Percentiles rank a stretch among this genome's conserved stretches.
Conservation (phyloP, 2,113 vertebrate genomes). For the Ptyas mucosa region DNA sequence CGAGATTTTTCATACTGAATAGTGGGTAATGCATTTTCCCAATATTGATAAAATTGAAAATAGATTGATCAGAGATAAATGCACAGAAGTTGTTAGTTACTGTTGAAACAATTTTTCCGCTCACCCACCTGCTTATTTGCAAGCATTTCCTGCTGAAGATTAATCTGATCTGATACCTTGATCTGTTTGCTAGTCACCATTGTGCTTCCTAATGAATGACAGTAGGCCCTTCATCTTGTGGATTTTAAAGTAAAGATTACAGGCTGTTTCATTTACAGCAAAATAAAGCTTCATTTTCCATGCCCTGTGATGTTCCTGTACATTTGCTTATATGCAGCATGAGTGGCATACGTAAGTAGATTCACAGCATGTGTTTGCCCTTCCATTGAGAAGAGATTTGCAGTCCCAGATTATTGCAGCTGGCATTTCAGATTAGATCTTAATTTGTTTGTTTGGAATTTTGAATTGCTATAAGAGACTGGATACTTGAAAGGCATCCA, state of each 20-base stretch:
- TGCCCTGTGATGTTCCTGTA: slow-evolving; percentile 43
- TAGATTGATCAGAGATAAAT: neutral
- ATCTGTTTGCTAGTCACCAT: neutral
- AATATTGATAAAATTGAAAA: neutral
- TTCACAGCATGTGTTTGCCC: slow-evolving; percentile 4
- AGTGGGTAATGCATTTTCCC: neutral
- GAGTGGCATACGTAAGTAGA: slow-evolving; percentile 42
- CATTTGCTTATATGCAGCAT: slow-evolving; percentile 35
- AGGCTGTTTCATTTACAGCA: slow-evolving; percentile 13
- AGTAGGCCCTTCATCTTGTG: neutral
- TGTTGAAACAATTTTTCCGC: neutral
- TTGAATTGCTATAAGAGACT: slow-evolving; percentile 46
- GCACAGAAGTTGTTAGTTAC: neutral
- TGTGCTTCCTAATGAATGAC: slow-evolving; percentile 21
- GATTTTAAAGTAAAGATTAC: slow-evolving; percentile 33
- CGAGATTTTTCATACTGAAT: fast-evolving
- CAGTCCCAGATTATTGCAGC: slow-evolving; percentile 41
- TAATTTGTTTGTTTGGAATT: slow-evolving; percentile 61
- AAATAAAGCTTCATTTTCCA: slow-evolving; percentile 30
- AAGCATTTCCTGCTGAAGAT: neutral
- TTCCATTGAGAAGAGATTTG: slow-evolving; percentile 55
- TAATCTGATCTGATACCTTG: neutral
- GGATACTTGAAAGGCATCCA: slow-evolving; percentile 49
- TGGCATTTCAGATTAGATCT: slow-evolving; percentile 33
- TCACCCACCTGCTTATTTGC: neutral